phyloP scores from a whole-genome alignment of 2,113 vertebrate species.

The Sterrhoptilus dennistouni region DNA sequence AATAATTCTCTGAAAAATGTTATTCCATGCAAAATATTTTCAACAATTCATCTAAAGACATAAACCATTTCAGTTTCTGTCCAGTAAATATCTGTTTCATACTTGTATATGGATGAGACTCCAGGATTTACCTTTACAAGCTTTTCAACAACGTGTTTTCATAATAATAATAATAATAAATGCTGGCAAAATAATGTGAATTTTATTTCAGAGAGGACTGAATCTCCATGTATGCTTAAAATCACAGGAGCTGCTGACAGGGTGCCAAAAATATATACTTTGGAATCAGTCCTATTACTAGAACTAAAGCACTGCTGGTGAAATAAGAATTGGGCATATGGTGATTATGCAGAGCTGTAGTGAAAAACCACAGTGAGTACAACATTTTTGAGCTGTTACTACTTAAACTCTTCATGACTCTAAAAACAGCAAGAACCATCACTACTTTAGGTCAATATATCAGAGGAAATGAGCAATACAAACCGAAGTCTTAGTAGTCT shows the following conservation, averaged over 20 bases:
- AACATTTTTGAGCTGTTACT: not conserved
- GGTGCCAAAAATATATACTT: not conserved
- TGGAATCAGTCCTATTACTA: not conserved
- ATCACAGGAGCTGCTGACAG: not conserved
- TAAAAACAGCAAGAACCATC: not conserved
- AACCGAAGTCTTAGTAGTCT: not conserved
- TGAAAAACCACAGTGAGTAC: not conserved
- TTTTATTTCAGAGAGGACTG: not conserved
- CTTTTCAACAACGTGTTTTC: not conserved
- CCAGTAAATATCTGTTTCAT: not conserved
- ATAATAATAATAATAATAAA: not conserved
- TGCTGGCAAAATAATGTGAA: not conserved
- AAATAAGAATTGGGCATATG: not conserved
- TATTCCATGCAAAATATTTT: not conserved
- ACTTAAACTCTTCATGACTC: fast-evolving
- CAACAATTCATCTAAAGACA: not conserved
- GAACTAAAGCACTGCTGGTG: not conserved
- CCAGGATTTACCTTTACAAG: not conserved
- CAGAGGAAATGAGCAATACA: not conserved
- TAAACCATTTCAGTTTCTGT: not conserved
- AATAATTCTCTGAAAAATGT: not conserved
- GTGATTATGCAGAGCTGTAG: not conserved
- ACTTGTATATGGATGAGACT: not conserved
- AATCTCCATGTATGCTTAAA: not conserved
- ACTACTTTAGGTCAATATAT: not conserved